Conservation (phyloP, 1,140 invertebrate species). For the Drosophila teissieri region DNA sequence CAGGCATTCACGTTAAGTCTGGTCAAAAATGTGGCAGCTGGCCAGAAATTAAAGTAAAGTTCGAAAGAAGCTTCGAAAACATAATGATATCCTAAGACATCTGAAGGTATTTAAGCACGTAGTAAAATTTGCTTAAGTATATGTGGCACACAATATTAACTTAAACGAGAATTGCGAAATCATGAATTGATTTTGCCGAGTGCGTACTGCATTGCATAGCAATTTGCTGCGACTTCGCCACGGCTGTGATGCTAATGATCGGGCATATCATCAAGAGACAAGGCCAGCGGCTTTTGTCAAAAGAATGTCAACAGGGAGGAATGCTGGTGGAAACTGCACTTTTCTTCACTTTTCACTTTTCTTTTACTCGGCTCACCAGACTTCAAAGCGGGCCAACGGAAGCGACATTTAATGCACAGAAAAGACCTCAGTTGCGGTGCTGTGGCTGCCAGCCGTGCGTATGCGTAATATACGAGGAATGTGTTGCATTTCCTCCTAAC, state of each 20-base stretch:
- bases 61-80: too few species aligned
- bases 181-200: too few species aligned
- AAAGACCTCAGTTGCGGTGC: slow-evolving; percentile 42
- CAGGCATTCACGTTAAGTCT: not conserved
- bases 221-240: slow-evolving; percentile 19
- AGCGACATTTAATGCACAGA: slow-evolving; percentile 16
- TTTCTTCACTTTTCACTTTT: slow-evolving; percentile 32
- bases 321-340: not conserved
- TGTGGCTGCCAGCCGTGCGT: slow-evolving; percentile 58
- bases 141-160: too few species aligned
- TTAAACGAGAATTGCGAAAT: too few species aligned
- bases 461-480: slow-evolving; percentile 64
- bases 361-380: slow-evolving; percentile 3
- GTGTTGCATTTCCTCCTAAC: slow-evolving; percentile 27
- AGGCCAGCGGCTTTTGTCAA: slow-evolving; percentile 18
- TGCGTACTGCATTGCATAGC: not conserved
- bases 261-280: slow-evolving; percentile 10
- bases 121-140: too few species aligned
- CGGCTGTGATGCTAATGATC: slow-evolving; percentile 33
- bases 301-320: slow-evolving; percentile 32
- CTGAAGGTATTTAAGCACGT: too few species aligned
- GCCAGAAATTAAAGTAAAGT: too few species aligned
- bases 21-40: not conserved
- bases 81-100: not conserved
- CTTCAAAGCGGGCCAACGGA: slow-evolving; percentile 6